Base-by-base conservation (phyloP, 2,797 vertebrate genomes). In the Myotis findleyi region DNA sequence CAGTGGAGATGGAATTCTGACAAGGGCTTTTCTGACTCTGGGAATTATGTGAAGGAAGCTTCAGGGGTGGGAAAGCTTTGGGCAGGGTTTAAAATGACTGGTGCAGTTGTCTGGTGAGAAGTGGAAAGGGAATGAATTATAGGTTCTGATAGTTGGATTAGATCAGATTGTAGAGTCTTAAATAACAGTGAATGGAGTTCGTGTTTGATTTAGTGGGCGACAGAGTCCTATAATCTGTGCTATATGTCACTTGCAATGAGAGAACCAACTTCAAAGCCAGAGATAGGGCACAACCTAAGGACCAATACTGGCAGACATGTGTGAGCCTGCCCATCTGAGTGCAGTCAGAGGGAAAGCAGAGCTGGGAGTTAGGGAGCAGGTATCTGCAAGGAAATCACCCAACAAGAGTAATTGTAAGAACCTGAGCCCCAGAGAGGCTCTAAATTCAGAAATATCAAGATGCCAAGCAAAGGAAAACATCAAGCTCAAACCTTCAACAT, bases 81-180 rank as follows among this genome's bases (percentile, higher is more conserved):
- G 11, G 11, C 3, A 57, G 62, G 11, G 8, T 79, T 49, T 62
- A 16, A 10, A 79, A 59, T 76, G 33, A 89, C 21, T n/a, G 47
- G n/a, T 73, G 4, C 25, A 49, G 10, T 62, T 57, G 36, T 84
- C 47, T 33, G 75, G 12, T 75, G 23, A 73, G 21, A 85, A 79
- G 17, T 57, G 47, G 27, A 23, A 18, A 75, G 30, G 41, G n/a
- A n/a, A 9, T 20, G n/a, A 91, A 30, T 92, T 66, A 53, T 3
- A 25, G 13, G 53, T 49, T 92, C 41, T 92, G 17, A 68, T 62
- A 59, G 82, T 81, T 85, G 10, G 4, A 11, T 64, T 87, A 76
- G 47, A 80, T 86, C 27, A 84, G 77, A 69, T 64, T 62, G 23
- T 92, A 13, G 91, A 68, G 71, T 80, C 57, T 91, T 94, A 87